Evolutionary conservation across 2,888 invertebrate species (phyloP), one percentile per base, ranked within the genome.

Genomic region (Schizaphis graminum): DNA sequence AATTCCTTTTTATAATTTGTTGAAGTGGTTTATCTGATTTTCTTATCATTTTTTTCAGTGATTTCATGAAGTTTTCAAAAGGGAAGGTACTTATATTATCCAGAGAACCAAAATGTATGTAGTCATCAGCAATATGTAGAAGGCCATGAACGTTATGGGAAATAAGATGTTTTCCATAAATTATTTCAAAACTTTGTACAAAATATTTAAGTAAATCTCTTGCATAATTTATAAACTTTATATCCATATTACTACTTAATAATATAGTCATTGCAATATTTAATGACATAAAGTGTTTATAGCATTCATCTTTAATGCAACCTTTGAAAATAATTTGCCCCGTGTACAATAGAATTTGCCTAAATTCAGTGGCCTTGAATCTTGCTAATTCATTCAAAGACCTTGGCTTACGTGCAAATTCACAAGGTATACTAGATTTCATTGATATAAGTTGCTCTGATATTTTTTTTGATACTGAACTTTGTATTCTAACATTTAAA

Each of bases 351-450:
- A 57, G 26, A 26, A 57, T 57, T 57, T 57, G 35, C n/a, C 67
- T 5, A 0, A 89, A 35, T 57, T 89, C 89, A 11, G 89, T 89
- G 47, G 90, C 61, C 67, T 90, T 90, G 47, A 28, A 61, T 13
- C 90, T 57, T 47, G 61, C 47, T 28, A 90, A 61, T 16, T 90
- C 44, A 61, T n/a, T 47, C 7, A 90, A 16, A 3, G 44, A 24
- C 44, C 94, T 88, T 16, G 93, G 93, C n/a, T 93, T 94, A 11
- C 89, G 67, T 7, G 90, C 26, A 93, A 91, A 94, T 21, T 94
- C 94, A 84, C 91, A 89, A 41, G 94, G 57, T 67, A 94, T 89
- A 56, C n/a, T 94, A 1, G 26, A 47, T 86, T 26, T 88, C 44
- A 94, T 61, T 8, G n/a, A 44, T 3, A 61, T 3, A 26, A 94